phyloP scores from a whole-genome alignment of 2,888 invertebrate genomes.

The Nephrotoma guestfalica region DNA sequence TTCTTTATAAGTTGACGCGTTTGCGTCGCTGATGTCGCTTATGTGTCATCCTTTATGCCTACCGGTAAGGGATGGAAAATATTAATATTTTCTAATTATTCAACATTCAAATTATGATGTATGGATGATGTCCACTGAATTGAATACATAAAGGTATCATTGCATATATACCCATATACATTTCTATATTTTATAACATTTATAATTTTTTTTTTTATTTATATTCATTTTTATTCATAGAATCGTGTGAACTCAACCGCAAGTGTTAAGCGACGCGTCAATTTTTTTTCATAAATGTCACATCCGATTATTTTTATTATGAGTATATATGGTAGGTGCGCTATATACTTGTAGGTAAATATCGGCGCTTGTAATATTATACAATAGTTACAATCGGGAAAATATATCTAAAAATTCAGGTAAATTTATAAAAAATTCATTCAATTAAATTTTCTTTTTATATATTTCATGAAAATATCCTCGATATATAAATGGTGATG shows the following conservation, averaged over 20 bases:
- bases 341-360: background rate
- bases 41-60: background rate
- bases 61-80: background rate
- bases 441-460: background rate
- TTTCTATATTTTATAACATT: background rate
- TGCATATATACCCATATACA: background rate
- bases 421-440: background rate
- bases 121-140: background rate
- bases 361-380: background rate
- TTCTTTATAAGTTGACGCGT: no score
- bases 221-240: background rate
- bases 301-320: conserved; percentile 1
- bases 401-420: background rate
- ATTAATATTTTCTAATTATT: background rate
- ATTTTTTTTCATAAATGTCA: conserved; percentile 1
- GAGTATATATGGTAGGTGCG: background rate
- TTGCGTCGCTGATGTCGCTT: background rate
- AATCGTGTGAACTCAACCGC: conserved; percentile 2
- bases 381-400: background rate
- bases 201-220: background rate
- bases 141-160: background rate
- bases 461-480: background rate
- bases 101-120: background rate
- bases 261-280: conserved; percentile 3
- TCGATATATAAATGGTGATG: background rate